Base-by-base conservation (phyloP, 2,797 vertebrate genomes). In the Babyrousa celebensis region DNA sequence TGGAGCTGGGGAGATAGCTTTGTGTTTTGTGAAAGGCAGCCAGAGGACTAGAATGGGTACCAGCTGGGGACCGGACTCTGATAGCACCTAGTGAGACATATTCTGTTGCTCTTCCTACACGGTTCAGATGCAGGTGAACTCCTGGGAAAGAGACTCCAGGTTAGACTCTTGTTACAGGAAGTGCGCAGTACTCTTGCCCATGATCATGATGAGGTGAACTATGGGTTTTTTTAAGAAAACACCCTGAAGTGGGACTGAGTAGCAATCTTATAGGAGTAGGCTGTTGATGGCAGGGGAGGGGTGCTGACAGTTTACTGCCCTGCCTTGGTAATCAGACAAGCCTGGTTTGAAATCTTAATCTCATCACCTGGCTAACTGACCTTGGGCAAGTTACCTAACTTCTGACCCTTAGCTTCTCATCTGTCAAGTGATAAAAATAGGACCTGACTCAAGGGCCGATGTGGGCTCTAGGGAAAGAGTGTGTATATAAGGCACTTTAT, bases 1-100 rank as follows among this genome's bases (percentile, higher is more conserved):
- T 5, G 12, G 27, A 1, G 18, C 0, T 0, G 40, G 18, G n/a
- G 2, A 63, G 16, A 11, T 1, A 63, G 40, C 58, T 40, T 21
- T 68, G 43, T 17, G 25, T 23, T 21, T 18, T 12, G 8, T 4
- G 85, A 74, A 27, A 48, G 2, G 27, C 40, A 27, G 6, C 14
- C 58, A 27, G 77, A 63, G 58, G 12, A 6, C 4, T 21, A 20
- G 5, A 27, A 3, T 16, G 21, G 14, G 12, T 9, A 3, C 6
- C 12, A 70, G 12, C 16, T 23, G 58, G 7, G 58, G 36, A 4
- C 25, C 32, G 5, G 43, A 9, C 3, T 4, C 21, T 2, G 32
- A 54, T 4, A 16, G 60, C 43, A n/a, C 36, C 16, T 68, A 15
- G 1, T 16, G 36, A 52, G 27, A 60, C 56, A 2, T 18, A 20